Evolutionary conservation across 2,113 vertebrate genomes (phyloP).

Genomic region (Heteronetta atricapilla): DNA sequence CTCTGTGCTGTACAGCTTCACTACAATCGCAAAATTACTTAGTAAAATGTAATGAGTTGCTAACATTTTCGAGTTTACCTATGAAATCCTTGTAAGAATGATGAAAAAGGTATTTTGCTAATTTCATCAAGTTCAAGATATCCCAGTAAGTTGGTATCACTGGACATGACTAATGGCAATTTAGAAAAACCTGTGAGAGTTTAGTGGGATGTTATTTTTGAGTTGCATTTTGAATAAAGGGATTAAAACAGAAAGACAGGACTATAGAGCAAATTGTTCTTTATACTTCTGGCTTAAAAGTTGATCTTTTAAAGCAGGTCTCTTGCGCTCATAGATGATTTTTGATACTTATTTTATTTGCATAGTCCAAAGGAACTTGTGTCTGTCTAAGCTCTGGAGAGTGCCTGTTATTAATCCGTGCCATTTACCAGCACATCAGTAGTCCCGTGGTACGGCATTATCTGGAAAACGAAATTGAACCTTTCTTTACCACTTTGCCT

Average conservation of each 20-base stretch:
- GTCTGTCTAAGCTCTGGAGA: background rate
- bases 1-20: background rate
- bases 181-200: background rate
- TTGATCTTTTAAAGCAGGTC: background rate
- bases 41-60: background rate
- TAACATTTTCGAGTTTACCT: background rate
- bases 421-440: background rate
- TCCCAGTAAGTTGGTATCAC: background rate
- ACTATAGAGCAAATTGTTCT: background rate
- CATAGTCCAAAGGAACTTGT: background rate
- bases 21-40: background rate
- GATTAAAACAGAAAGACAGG: background rate
- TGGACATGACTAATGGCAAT: background rate
- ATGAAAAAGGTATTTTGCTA: background rate
- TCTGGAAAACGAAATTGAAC: background rate
- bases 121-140: background rate
- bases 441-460: background rate
- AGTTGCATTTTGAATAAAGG: background rate
- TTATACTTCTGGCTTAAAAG: background rate
- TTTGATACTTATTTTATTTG: background rate
- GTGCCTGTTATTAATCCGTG: background rate
- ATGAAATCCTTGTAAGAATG: background rate
- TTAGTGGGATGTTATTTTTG: background rate
- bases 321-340: background rate
- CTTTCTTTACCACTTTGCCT: background rate